Percentiles rank a stretch among this genome's conserved stretches.
These are phyloP conservation scores for Glyptemys insculpta DNA, from an alignment of 2,797 vertebrate genomes.

Conservation along the genomic window DNA sequence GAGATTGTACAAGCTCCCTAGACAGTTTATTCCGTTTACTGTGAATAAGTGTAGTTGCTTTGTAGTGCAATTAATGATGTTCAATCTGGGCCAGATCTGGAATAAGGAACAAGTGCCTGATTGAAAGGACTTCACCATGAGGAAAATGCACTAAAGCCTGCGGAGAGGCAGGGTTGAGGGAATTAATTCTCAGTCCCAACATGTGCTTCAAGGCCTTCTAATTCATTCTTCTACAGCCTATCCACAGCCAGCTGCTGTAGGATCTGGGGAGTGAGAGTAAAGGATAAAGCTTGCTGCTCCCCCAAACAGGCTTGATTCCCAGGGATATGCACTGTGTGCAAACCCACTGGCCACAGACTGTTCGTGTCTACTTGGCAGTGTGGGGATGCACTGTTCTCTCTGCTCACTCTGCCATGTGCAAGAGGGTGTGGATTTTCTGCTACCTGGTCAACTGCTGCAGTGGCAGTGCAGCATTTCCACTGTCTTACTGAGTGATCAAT, in stretches of 20 bases:
- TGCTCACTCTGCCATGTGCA: neutral
- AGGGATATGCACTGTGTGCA: neutral
- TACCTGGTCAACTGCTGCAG: neutral
- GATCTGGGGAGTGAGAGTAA: neutral
- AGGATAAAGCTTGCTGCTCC: accelerated
- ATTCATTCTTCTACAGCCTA: neutral
- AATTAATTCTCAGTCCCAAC: neutral
- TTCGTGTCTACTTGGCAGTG: neutral
- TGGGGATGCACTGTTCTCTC: neutral
- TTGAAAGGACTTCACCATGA: neutral
- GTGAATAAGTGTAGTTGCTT: neutral
- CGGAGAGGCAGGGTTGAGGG: neutral
- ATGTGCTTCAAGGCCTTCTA: neutral
- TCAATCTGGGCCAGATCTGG: neutral
- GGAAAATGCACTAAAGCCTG: neutral
- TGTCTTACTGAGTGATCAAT: neutral
- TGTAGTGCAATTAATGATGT: neutral
- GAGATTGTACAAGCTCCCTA: too few species aligned
- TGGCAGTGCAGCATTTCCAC: neutral
- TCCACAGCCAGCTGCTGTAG: neutral
- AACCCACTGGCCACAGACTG: neutral
- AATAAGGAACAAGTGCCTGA: neutral
- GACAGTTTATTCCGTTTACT: neutral
- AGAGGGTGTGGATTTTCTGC: neutral
- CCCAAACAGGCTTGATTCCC: neutral